A percentile compares a stretch with the other conserved stretches of the same genome.
phyloP scores from a whole-genome alignment of 2,113 vertebrate genomes.

The Protomyctophum bolini region DNA sequence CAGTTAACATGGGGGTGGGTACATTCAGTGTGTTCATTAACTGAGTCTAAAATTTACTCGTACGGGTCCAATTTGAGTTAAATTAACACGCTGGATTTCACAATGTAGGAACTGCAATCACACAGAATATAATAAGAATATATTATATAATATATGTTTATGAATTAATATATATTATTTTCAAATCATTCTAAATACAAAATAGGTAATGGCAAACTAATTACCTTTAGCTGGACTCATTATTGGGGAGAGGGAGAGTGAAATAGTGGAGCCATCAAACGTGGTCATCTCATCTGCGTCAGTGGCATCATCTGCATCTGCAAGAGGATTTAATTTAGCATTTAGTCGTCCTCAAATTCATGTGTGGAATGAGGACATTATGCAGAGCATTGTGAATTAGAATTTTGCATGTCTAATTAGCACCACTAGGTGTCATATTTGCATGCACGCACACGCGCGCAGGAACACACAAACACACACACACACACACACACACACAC shows the following conservation, averaged over 20 bases:
- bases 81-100: too few species aligned
- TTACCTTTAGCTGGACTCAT: slow-evolving; percentile 89
- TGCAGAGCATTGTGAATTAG: too few species aligned
- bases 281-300: slow-evolving; percentile 89
- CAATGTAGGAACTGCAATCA: not conserved
- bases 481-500: too few species aligned
- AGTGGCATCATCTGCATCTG: slow-evolving; percentile 87
- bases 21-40: too few species aligned
- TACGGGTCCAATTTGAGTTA: too few species aligned
- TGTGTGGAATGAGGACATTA: too few species aligned
- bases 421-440: too few species aligned
- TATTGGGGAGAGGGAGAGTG: slow-evolving; percentile 90
- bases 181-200: not conserved
- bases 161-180: not conserved
- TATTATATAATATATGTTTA: too few species aligned
- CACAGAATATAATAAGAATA: not conserved
- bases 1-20: slow-evolving; percentile 1
- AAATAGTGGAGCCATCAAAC: slow-evolving; percentile 92
- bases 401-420: too few species aligned
- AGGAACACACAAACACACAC: too few species aligned
- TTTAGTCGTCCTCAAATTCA: slow-evolving; percentile 1
- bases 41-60: too few species aligned
- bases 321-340: slow-evolving; percentile 70
- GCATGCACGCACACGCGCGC: too few species aligned
- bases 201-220: not conserved